Evolutionary conservation across 2,113 vertebrate genomes (phyloP).

Genomic region (Mobula birostris): DNA sequence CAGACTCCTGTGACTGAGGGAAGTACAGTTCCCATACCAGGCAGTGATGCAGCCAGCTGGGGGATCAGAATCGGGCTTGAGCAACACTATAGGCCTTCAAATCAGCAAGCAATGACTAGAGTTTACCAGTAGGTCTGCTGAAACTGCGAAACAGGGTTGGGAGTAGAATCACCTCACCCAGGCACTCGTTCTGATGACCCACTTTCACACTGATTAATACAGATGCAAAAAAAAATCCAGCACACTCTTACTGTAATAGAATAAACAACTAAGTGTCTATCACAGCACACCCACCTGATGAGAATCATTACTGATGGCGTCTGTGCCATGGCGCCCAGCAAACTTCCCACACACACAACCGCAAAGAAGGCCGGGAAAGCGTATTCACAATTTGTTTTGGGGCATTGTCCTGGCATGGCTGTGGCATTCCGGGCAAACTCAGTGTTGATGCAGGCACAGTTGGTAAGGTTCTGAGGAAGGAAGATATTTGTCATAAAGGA

Average conservation of each 20-base stretch:
- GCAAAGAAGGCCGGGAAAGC: conserved; percentile 63
- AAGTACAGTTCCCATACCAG: too few species aligned
- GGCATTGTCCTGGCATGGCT: conserved; percentile 59
- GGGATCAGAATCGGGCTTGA: too few species aligned
- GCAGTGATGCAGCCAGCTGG: too few species aligned
- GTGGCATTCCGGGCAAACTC: conserved; percentile 49
- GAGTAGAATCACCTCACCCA: too few species aligned
- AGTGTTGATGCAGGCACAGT: conserved; percentile 54
- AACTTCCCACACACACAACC: conserved; percentile 62
- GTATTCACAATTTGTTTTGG: conserved; percentile 58
- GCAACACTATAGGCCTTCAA: too few species aligned
- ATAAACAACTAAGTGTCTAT: neutral
- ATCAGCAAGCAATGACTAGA: too few species aligned
- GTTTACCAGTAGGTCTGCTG: too few species aligned
- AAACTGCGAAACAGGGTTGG: too few species aligned
- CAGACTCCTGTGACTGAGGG: too few species aligned
- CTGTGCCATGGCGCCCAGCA: conserved; percentile 65
- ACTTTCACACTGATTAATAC: neutral
- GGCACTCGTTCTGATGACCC: too few species aligned
- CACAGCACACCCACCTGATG: conserved; percentile 50
- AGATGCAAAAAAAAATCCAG: neutral
- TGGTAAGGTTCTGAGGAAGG: conserved; percentile 53
- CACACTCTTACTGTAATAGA: neutral
- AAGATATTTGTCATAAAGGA: neutral
- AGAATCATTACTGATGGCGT: conserved; percentile 63